Conservation (phyloP, 2,797 vertebrate species). For the Bovichtus variegatus region DNA sequence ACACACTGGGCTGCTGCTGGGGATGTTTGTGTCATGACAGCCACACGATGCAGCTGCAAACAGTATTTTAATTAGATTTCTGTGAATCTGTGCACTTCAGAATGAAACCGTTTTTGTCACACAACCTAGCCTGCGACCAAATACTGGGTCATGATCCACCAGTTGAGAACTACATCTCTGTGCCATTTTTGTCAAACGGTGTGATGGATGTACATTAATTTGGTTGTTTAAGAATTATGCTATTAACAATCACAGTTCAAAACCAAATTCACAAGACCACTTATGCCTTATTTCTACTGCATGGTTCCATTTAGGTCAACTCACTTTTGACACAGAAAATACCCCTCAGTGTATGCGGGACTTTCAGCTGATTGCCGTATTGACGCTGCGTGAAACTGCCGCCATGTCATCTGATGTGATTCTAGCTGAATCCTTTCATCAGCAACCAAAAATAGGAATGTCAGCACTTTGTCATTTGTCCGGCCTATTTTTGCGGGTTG, state of each 20-base stretch:
- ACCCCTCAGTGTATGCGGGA: too few relatives aligned
- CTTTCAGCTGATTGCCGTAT: too few relatives aligned
- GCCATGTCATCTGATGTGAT: too few relatives aligned
- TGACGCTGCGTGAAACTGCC: too few relatives aligned
- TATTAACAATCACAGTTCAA: neutral
- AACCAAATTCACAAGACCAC: neutral
- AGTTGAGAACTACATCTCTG: slow-evolving; percentile 65
- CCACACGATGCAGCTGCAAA: slow-evolving; percentile 17
- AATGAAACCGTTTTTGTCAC: neutral
- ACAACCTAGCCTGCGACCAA: neutral
- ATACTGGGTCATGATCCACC: slow-evolving; percentile 33
- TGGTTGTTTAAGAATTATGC: neutral
- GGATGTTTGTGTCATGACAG: slow-evolving; percentile 3
- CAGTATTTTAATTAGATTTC: neutral
- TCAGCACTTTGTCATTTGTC: too few relatives aligned
- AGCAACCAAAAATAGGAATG: too few relatives aligned
- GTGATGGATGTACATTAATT: slow-evolving; percentile 16
- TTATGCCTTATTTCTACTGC: too few relatives aligned
- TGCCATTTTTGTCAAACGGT: slow-evolving; percentile 24
- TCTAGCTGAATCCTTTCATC: too few relatives aligned
- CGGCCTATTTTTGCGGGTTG: too few relatives aligned
- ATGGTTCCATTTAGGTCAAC: too few relatives aligned
- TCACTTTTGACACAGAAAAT: too few relatives aligned
- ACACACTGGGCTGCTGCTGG: neutral
- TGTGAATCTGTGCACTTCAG: neutral